Base-by-base conservation (phyloP, 2,797 vertebrate genomes). In the Pyrocephalus nanus region DNA sequence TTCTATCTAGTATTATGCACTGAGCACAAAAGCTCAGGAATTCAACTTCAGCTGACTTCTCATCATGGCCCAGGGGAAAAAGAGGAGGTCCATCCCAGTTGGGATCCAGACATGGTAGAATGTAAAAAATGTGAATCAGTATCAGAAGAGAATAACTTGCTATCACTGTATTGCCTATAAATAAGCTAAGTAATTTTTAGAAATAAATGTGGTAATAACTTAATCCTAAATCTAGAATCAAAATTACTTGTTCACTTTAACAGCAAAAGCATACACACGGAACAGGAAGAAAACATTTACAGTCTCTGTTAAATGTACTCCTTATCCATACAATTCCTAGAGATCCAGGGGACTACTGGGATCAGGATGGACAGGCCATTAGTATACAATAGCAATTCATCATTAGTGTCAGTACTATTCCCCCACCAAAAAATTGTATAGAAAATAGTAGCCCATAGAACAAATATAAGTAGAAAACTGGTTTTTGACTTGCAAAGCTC, bases 1-100 rank as follows among this genome's bases (percentile, higher is more conserved):
- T 62, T 20, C 48, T 45, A 47, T 23, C 11, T 73, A 93, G 79
- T 48, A 73, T 32, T 57, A 84, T 36, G 12, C 42, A 77, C 45
- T 43, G 20, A 74, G 50, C n/a, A 78, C 42, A 79, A 94, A 85
- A 83, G 27, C 21, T 84, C 40, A 67, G 21, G 53, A 74, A 87
- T 73, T 76, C 29, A 62, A 66, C 32, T 61, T 53, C 57, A 93
- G 27, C 23, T 57, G 30, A 29, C n/a, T 54, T 81, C 34, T 15
- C 29, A 22, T 38, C 38, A 34, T 21, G n/a, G 19, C 7, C 83
- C 16, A 42, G 8, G 29, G 8, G 7, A 67, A 76, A 83, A 70
- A 1, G 1, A 50, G 5, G 2, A 82, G 47, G 25, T 21, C 30
- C 48, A n/a, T 30, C 23, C 21, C 70, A 88, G 22, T 0, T 73